These are phyloP conservation scores for Piaya cayana DNA, from an alignment of 2,113 vertebrate species.

Conservation along the genomic window DNA sequence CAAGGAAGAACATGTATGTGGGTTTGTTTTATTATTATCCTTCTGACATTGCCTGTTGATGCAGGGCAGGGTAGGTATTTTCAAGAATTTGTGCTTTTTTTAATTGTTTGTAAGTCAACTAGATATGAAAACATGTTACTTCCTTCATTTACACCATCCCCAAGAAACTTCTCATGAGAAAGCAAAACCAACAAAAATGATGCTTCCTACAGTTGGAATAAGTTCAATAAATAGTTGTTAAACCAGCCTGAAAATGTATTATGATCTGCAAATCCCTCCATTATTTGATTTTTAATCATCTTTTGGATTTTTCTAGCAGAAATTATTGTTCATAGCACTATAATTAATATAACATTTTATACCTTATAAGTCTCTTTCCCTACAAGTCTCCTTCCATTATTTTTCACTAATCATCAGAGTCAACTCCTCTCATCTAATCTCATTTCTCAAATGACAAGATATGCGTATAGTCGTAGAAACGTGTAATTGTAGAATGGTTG, in stretches of 20 bases:
- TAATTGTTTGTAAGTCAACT: background rate
- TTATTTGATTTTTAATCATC: background rate
- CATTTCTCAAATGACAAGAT: background rate
- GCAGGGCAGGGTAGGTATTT: background rate
- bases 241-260: background rate
- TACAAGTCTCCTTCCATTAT: background rate
- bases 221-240: background rate
- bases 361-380: background rate
- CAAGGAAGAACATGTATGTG: background rate
- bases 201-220: background rate
- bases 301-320: background rate
- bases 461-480: background rate
- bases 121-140: background rate
- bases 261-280: background rate
- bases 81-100: background rate
- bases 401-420: background rate
- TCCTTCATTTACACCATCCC: background rate
- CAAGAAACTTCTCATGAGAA: background rate
- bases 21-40: background rate
- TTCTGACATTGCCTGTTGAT: background rate
- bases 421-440: background rate
- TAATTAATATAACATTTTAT: background rate
- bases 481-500: no score
- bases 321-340: background rate
- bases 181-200: background rate